Percentiles rank a stretch among this genome's conserved stretches.
phyloP scores from a whole-genome alignment of 2,888 invertebrate species.

The Eupithecia abbreviata region DNA sequence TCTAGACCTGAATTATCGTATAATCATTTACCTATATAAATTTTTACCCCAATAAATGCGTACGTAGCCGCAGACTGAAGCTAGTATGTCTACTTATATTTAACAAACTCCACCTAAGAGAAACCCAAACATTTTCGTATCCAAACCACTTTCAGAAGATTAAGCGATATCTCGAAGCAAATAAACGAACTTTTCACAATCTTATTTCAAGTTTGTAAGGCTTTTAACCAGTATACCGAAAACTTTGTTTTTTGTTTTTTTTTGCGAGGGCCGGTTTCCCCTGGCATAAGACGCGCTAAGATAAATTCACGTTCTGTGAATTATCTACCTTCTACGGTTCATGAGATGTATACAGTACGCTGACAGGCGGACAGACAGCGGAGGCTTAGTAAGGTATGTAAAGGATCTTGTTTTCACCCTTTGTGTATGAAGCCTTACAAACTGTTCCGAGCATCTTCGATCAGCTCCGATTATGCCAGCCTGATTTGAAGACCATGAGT shows the following conservation, averaged over 20 bases:
- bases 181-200: conserved; percentile 24
- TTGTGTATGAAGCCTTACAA: too few species aligned
- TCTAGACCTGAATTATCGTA: background rate
- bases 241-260: conserved; percentile 21
- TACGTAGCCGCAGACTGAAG: background rate
- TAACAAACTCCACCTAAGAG: background rate
- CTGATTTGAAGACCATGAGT: too few species aligned
- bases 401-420: too few species aligned
- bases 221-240: conserved; percentile 32
- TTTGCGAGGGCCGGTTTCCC: background rate
- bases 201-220: conserved; percentile 24
- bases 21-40: too few species aligned
- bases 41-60: background rate
- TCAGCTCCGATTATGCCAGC: too few species aligned
- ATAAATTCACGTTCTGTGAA: too few species aligned
- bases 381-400: too few species aligned
- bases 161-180: conserved; percentile 18
- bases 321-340: too few species aligned
- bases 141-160: background rate
- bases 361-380: too few species aligned
- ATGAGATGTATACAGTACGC: too few species aligned
- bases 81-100: background rate
- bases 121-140: background rate
- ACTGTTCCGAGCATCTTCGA: too few species aligned
- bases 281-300: background rate